Conservation (phyloP, 1,140 invertebrate genomes). For the Coelopa frigida region DNA sequence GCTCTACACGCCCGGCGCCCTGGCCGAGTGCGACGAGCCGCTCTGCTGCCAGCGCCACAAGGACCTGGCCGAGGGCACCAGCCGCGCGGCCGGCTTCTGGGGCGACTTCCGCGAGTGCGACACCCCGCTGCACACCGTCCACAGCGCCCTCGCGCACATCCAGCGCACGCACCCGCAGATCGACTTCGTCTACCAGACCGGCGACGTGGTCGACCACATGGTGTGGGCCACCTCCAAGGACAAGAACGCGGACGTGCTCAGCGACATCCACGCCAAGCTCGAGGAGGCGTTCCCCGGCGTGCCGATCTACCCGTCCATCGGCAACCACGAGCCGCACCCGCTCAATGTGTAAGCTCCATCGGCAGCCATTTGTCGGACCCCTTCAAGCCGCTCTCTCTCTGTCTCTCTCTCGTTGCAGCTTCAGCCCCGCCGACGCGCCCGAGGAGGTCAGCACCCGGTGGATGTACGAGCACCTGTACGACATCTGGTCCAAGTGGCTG, state of each 20-base stretch:
- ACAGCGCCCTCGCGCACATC: slow-evolving; percentile 53
- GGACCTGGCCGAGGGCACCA: slow-evolving; percentile 20
- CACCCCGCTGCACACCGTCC: slow-evolving; percentile 58
- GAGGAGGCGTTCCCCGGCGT: slow-evolving; percentile 56
- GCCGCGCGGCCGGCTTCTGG: slow-evolving; percentile 64
- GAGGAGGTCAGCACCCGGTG: slow-evolving; percentile 53
- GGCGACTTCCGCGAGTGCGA: slow-evolving; percentile 72
- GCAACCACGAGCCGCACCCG: slow-evolving; percentile 86
- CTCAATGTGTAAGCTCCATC: slow-evolving; percentile 64
- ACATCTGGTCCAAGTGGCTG: slow-evolving; percentile 61
- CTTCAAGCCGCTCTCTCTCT: too few species aligned
- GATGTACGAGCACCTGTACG: slow-evolving; percentile 60
- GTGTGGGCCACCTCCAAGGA: slow-evolving; percentile 69
- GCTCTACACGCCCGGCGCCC: slow-evolving; percentile 57
- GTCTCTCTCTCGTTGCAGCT: slow-evolving; percentile 23
- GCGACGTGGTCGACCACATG: slow-evolving; percentile 76
- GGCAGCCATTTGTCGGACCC: too few species aligned
- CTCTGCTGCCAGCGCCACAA: slow-evolving; percentile 67
- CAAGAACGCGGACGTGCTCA: slow-evolving; percentile 57
- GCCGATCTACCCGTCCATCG: slow-evolving; percentile 65
- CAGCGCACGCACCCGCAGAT: slow-evolving; percentile 51
- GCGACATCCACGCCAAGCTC: slow-evolving; percentile 52
- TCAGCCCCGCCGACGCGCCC: slow-evolving; percentile 30
- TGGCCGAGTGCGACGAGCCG: slow-evolving; percentile 65
- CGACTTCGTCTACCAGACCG: slow-evolving; percentile 75